phyloP scores from a whole-genome alignment of 2,888 invertebrate genomes.

The Lasius platythorax region DNA sequence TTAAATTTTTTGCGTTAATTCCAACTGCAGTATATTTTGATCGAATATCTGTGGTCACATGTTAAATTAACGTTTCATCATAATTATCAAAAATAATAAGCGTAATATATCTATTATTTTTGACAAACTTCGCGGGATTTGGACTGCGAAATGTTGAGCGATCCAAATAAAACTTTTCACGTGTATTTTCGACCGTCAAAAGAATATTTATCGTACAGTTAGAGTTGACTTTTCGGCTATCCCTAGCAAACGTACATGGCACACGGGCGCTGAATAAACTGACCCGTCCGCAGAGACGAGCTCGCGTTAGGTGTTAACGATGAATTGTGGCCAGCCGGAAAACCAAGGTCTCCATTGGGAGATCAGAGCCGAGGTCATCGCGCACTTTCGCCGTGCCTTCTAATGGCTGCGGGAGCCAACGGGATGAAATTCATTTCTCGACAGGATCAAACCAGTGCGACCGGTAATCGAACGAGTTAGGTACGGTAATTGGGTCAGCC shows the following conservation, averaged over 20 bases:
- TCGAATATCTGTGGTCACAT: neutral
- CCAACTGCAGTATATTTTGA: neutral
- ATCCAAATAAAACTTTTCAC: neutral
- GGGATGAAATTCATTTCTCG: constrained; percentile 51
- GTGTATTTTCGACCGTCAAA: neutral
- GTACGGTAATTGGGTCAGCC: constrained; percentile 15
- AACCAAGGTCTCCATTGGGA: constrained; percentile 55
- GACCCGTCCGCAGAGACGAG: constrained; percentile 44
- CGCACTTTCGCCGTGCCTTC: constrained; percentile 62
- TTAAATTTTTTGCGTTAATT: neutral
- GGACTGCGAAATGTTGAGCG: neutral
- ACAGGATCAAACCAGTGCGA: constrained; percentile 36
- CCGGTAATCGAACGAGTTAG: neutral
- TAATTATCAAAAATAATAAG: constrained; percentile 27
- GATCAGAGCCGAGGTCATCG: constrained; percentile 62
- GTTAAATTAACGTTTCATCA: constrained; percentile 28
- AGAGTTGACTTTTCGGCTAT: constrained; percentile 46
- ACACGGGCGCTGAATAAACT: constrained; percentile 45
- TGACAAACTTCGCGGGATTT: neutral
- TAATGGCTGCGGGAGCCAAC: constrained; percentile 57
- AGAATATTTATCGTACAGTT: constrained; percentile 18
- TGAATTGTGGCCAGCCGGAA: constrained; percentile 69
- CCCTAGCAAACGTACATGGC: neutral
- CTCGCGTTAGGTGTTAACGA: constrained; percentile 71
- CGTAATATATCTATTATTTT: neutral